Evolutionary conservation across 2,113 vertebrate species (phyloP).

Genomic region (Rhynchomys soricoides): DNA sequence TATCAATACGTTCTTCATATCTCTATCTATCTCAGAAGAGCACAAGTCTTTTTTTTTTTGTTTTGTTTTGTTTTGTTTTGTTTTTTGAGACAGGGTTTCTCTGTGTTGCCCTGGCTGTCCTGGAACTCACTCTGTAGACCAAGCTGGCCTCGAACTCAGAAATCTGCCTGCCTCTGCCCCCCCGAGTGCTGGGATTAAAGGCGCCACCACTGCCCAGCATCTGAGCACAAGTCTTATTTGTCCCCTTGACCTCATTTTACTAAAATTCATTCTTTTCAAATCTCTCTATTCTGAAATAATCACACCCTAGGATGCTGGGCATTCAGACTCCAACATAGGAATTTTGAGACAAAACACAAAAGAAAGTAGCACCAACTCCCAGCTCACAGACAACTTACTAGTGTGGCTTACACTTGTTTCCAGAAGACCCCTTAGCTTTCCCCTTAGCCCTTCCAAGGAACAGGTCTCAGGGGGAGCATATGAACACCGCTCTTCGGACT

Average conservation of each 20-base stretch:
- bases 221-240: too few species aligned
- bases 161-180: too few species aligned
- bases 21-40: neutral
- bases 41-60: too few species aligned
- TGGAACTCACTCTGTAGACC: too few species aligned
- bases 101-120: too few species aligned
- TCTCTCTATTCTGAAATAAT: neutral
- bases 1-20: neutral
- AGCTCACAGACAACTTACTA: neutral
- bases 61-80: too few species aligned
- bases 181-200: too few species aligned
- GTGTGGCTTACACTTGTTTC: neutral
- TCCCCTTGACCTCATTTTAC: neutral
- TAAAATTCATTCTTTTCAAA: neutral
- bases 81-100: too few species aligned
- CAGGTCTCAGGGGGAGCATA: neutral
- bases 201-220: too few species aligned
- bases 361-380: neutral
- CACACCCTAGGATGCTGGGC: neutral
- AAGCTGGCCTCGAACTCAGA: too few species aligned
- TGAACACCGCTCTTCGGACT: neutral
- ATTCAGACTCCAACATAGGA: neutral
- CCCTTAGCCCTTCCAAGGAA: neutral
- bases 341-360: slow-evolving; percentile 22
- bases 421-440: neutral